Conservation (phyloP, 2,888 invertebrate genomes). For the Drosophila barbarae region DNA sequence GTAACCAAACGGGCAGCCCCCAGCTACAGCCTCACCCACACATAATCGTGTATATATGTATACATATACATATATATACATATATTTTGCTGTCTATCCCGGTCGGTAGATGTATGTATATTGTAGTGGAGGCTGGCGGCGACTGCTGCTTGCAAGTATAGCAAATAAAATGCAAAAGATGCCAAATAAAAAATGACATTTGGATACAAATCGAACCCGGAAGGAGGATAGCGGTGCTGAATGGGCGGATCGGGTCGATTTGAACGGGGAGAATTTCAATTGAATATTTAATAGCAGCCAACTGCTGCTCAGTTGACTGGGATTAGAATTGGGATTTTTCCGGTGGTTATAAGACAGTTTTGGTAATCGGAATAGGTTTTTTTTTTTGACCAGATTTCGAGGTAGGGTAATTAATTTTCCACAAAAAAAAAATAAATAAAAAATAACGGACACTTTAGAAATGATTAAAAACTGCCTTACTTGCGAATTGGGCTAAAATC, state of each 20-base stretch:
- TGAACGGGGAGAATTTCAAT: constrained; percentile 56
- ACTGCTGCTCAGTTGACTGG: constrained; percentile 56
- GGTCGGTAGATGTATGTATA: constrained; percentile 15
- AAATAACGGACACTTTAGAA: too few relatives aligned
- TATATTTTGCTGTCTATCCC: constrained; percentile 27
- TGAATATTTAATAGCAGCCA: constrained; percentile 74
- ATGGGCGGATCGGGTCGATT: constrained; percentile 7
- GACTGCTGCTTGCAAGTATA: constrained; percentile 59
- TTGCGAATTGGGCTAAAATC: too few relatives aligned
- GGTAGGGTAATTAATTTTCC: background rate
- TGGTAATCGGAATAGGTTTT: constrained; percentile 1
- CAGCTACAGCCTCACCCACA: constrained; percentile 20
- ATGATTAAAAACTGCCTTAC: too few relatives aligned
- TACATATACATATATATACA: constrained; percentile 22
- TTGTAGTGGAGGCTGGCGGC: constrained; percentile 28
- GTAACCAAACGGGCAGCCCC: constrained; percentile 55
- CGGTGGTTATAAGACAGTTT: constrained; percentile 10
- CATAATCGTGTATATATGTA: constrained; percentile 10
- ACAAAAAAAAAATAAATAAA: too few relatives aligned
- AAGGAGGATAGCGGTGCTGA: constrained; percentile 15
- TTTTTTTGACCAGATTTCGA: background rate
- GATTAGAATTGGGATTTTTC: background rate
- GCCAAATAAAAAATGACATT: constrained; percentile 76
- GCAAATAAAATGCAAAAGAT: constrained; percentile 72
- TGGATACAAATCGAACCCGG: constrained; percentile 71